These are phyloP conservation scores for Cephus cinctus DNA, from an alignment of 1,140 invertebrate species.

Conservation along the genomic window DNA sequence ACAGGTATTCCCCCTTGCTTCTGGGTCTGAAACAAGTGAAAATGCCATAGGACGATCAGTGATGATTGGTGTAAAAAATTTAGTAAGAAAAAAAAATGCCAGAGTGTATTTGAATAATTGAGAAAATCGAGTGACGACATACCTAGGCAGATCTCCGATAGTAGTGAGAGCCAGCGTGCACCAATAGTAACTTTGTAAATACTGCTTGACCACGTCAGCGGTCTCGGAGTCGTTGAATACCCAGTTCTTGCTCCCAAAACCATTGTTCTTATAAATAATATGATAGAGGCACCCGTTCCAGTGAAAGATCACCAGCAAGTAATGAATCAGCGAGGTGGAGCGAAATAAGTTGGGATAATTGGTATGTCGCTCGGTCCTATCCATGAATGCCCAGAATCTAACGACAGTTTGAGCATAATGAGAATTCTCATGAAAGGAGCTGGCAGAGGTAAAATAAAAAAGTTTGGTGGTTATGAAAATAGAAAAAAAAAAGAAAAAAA, in stretches of 20 bases:
- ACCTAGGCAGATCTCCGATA: slow-evolving; percentile 67
- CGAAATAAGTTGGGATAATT: slow-evolving; percentile 98
- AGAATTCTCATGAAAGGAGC: background rate
- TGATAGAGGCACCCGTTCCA: slow-evolving; percentile 99
- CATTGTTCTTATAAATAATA: slow-evolving; percentile 92
- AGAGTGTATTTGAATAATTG: background rate
- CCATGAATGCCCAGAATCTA: slow-evolving; percentile 96
- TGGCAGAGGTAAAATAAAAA: background rate
- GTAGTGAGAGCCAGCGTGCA: slow-evolving; percentile 94
- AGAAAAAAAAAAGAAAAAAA: slow-evolving; percentile 12
- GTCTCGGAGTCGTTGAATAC: slow-evolving; percentile 81
- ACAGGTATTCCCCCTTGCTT: slow-evolving; percentile 88
- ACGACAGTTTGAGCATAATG: slow-evolving; percentile 2
- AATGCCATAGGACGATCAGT: background rate
- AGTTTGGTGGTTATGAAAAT: slow-evolving; percentile 13
- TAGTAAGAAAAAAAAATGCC: background rate
- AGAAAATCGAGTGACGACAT: background rate
- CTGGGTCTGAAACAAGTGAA: slow-evolving; percentile 61
- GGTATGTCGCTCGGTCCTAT: slow-evolving; percentile 95
- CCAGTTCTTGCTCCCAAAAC: slow-evolving; percentile 89
- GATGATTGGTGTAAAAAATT: background rate
- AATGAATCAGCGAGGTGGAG: slow-evolving; percentile 91
- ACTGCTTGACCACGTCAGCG: slow-evolving; percentile 88
- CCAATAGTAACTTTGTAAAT: slow-evolving; percentile 98
- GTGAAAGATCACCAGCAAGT: slow-evolving; percentile 97